Evolutionary conservation across 2,888 invertebrate genomes (phyloP).

Genomic region (Drosophila fulvimacula): DNA sequence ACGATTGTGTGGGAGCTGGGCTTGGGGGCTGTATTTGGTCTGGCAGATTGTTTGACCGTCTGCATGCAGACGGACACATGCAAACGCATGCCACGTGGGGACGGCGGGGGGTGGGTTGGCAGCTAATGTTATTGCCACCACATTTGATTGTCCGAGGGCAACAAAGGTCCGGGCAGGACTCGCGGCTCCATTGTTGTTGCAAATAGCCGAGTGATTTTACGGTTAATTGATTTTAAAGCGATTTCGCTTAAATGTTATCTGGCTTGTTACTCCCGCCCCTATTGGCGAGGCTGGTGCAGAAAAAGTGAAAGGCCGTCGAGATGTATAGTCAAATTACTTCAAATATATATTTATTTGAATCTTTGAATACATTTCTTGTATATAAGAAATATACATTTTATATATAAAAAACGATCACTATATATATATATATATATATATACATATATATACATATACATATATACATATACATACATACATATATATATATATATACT

Average conservation of each 20-base stretch:
- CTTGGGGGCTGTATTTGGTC: conserved; percentile 21
- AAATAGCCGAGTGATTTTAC: conserved; percentile 83
- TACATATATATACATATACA: no score
- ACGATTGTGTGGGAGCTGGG: neutral
- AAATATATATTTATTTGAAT: no score
- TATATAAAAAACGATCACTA: no score
- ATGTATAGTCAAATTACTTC: neutral
- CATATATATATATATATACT: no score
- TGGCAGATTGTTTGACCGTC: conserved; percentile 45
- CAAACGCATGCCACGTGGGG: conserved; percentile 9
- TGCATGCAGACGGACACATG: conserved; percentile 38
- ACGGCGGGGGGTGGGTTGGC: neutral
- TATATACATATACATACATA: no score
- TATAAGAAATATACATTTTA: no score
- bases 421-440: no score
- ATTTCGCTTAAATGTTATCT: conserved; percentile 81
- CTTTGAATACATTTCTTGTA: no score
- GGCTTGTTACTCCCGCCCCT: conserved; percentile 50
- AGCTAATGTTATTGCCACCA: conserved; percentile 75
- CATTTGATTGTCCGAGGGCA: conserved; percentile 66
- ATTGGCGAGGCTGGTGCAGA: neutral
- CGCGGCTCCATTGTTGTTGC: conserved; percentile 72
- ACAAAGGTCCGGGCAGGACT: conserved; percentile 39
- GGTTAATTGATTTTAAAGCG: conserved; percentile 85
- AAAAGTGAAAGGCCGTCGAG: neutral